These are phyloP conservation scores for Cydia splendana DNA, from an alignment of 1,140 invertebrate genomes.

Conservation along the genomic window DNA sequence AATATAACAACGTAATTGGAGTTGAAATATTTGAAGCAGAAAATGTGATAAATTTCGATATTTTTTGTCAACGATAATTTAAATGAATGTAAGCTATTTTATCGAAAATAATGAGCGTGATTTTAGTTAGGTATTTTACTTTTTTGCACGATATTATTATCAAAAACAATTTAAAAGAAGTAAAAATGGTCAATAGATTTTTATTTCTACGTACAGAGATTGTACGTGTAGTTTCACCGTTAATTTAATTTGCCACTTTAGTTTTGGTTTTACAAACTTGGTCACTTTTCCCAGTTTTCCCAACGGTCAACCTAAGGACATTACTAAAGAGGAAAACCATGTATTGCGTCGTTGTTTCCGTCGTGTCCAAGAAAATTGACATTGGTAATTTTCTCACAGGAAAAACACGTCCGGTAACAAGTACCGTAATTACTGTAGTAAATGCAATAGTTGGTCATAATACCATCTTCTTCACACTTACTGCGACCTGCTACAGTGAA, in stretches of 20 bases:
- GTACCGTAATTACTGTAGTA: background rate
- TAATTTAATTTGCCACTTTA: too few relatives aligned
- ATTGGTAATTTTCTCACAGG: background rate
- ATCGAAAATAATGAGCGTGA: background rate
- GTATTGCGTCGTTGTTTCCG: slow-evolving; percentile 3
- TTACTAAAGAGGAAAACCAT: background rate
- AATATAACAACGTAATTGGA: background rate
- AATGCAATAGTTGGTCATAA: too few relatives aligned
- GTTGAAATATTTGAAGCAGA: background rate
- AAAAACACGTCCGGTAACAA: slow-evolving; percentile 15
- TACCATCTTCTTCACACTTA: too few relatives aligned
- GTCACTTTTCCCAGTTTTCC: background rate
- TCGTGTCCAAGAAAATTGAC: slow-evolving; percentile 16
- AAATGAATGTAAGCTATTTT: background rate
- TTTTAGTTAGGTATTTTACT: too few relatives aligned
- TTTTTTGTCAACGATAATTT: background rate
- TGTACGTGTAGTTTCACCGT: too few relatives aligned
- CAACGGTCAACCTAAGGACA: background rate
- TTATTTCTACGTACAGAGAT: too few relatives aligned
- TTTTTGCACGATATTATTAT: too few relatives aligned
- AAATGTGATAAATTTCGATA: background rate
- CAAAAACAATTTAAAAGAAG: too few relatives aligned
- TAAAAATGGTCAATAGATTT: too few relatives aligned
- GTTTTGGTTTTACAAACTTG: too few relatives aligned
- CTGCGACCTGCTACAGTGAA: too few relatives aligned